Conservation (phyloP, 1,140 invertebrate species). For the Calosoma granatense region DNA sequence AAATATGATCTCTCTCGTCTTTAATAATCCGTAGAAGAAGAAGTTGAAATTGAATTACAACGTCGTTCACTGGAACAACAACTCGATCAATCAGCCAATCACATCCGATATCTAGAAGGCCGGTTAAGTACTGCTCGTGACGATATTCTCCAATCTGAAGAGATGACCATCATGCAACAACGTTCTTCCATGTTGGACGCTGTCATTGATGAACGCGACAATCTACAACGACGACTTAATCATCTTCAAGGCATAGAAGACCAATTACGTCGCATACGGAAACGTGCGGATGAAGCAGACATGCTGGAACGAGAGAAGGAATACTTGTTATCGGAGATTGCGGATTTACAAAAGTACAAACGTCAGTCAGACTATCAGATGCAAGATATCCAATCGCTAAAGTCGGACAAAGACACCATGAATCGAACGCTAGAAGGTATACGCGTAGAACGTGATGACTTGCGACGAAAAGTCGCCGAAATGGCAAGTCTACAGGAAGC, state of each 20-base stretch:
- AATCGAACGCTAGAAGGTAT: constrained; percentile 10
- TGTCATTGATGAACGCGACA: constrained; percentile 14
- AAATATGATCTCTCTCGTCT: neutral
- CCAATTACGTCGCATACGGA: constrained; percentile 20
- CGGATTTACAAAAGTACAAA: constrained; percentile 11
- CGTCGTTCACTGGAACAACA: neutral
- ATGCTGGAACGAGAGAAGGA: constrained; percentile 20
- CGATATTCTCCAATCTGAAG: neutral
- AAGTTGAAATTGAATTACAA: neutral
- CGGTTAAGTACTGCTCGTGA: neutral
- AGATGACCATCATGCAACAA: constrained; percentile 10
- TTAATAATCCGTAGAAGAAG: neutral
- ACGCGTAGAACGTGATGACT: neutral
- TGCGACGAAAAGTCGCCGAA: neutral
- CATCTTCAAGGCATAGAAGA: constrained; percentile 19
- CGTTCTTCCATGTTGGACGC: constrained; percentile 10
- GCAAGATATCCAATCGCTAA: constrained; percentile 16
- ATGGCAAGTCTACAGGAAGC: neutral
- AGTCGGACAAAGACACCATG: constrained; percentile 17
- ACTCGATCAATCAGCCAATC: neutral
- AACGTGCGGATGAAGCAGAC: constrained; percentile 22
- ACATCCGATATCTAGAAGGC: constrained; percentile 4
- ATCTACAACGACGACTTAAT: constrained; percentile 15
- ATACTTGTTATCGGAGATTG: neutral
- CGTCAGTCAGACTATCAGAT: constrained; percentile 15